These are phyloP conservation scores for Drosophila hydei DNA, from an alignment of 1,140 invertebrate genomes.

Conservation along the genomic window DNA sequence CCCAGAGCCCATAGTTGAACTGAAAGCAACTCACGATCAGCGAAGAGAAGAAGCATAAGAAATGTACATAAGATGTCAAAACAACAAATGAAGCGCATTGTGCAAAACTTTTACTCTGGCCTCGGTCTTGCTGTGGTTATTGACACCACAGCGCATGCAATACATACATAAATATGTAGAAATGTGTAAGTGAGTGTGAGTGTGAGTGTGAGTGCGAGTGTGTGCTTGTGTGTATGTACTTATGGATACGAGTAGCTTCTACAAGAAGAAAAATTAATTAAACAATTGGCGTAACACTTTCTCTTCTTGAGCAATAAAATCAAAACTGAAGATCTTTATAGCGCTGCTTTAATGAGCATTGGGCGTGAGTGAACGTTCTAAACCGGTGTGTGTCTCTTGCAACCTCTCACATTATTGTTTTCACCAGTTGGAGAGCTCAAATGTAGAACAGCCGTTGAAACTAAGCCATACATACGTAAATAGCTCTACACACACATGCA, in stretches of 20 bases:
- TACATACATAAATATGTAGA: constrained; percentile 3
- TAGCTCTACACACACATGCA: not conserved
- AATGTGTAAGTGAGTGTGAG: not conserved
- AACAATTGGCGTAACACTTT: constrained; percentile 83
- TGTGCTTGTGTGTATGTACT: not conserved
- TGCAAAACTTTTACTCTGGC: constrained; percentile 75
- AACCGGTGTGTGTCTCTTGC: constrained; percentile 44
- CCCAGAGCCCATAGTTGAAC: constrained; percentile 11
- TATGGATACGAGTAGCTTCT: constrained; percentile 39
- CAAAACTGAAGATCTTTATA: constrained; percentile 56
- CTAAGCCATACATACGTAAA: constrained; percentile 6
- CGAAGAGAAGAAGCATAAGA: constrained; percentile 7
- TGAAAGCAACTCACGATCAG: constrained; percentile 24
- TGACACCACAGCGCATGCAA: constrained; percentile 25
- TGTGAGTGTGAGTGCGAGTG: not conserved
- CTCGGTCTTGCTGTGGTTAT: constrained; percentile 48
- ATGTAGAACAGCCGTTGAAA: constrained; percentile 54
- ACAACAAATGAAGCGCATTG: constrained; percentile 78
- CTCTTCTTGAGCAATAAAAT: constrained; percentile 79
- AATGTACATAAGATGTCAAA: constrained; percentile 55
- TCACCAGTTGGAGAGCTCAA: constrained; percentile 39
- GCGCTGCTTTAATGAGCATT: constrained; percentile 49
- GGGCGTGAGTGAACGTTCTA: constrained; percentile 75
- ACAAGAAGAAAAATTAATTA: constrained; percentile 75
- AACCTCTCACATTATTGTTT: constrained; percentile 23